Conservation (phyloP, 2,113 vertebrate genomes). For the Grus americana region DNA sequence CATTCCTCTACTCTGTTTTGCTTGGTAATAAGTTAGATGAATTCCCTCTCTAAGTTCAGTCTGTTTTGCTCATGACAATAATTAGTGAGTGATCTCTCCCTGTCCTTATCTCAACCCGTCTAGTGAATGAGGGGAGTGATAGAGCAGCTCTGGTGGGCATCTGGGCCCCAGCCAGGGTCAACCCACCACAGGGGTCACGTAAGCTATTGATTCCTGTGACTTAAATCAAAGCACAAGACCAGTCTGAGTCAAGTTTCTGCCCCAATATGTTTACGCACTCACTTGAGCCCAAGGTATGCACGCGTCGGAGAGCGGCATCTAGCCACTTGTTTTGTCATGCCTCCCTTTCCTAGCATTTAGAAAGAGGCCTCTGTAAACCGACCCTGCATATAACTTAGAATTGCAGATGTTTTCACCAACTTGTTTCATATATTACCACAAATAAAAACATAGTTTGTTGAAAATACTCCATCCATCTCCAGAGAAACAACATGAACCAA, state of each 20-base stretch:
- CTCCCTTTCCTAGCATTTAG: background rate
- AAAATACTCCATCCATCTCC: background rate
- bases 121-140: too few relatives aligned
- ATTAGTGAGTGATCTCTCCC: too few relatives aligned
- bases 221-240: background rate
- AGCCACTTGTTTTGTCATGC: background rate
- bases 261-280: background rate
- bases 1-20: too few relatives aligned
- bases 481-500: background rate
- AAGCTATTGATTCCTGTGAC: background rate
- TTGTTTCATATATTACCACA: background rate
- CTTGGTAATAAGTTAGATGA: too few relatives aligned
- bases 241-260: background rate
- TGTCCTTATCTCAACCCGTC: too few relatives aligned
- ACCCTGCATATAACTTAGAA: background rate
- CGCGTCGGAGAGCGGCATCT: accelerated
- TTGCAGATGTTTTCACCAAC: background rate
- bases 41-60: too few relatives aligned
- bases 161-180: too few relatives aligned
- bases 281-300: background rate
- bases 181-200: too few relatives aligned
- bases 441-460: background rate
- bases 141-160: too few relatives aligned
- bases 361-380: background rate
- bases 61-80: too few relatives aligned